Percentiles rank a stretch among this genome's conserved stretches.
Conservation (phyloP, 2,113 vertebrate species). For the Pachypanchax playfairii region DNA sequence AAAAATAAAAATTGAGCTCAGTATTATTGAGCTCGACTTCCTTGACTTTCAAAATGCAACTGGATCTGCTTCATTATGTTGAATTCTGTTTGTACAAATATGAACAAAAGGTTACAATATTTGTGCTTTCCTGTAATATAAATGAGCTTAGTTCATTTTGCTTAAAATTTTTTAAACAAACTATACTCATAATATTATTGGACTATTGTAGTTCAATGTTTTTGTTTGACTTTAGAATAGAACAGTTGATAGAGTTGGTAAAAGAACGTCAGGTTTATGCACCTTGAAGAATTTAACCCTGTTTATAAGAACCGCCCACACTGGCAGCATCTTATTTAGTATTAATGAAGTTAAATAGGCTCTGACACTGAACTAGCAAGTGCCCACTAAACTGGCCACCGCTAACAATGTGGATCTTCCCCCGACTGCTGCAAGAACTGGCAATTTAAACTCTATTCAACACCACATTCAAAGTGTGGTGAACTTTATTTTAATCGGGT, state of each 20-base stretch:
- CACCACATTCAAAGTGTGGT: background rate
- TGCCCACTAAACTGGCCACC: background rate
- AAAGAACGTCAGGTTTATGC: conserved; percentile 23
- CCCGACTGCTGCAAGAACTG: background rate
- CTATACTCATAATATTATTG: conserved; percentile 18
- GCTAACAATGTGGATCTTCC: background rate
- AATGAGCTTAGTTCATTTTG: conserved; percentile 49
- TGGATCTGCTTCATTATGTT: conserved; percentile 50
- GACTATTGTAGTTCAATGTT: conserved; percentile 14
- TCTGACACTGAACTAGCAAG: background rate
- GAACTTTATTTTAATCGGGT: background rate
- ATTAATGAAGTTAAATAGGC: background rate
- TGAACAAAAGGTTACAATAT: conserved; percentile 35
- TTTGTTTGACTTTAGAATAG: conserved; percentile 32
- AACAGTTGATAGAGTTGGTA: conserved; percentile 13
- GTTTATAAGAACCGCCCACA: conserved; percentile 3
- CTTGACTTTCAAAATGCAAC: conserved; percentile 31
- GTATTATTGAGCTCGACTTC: conserved; percentile 18
- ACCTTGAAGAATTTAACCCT: conserved; percentile 31
- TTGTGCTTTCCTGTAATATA: conserved; percentile 41
- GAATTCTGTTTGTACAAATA: conserved; percentile 46
- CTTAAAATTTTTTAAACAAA: conserved; percentile 28
- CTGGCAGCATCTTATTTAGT: background rate
- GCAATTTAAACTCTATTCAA: background rate
- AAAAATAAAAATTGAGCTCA: background rate